Evolutionary conservation across 2,888 invertebrate genomes (phyloP).

Genomic region (Stramonita haemastoma): DNA sequence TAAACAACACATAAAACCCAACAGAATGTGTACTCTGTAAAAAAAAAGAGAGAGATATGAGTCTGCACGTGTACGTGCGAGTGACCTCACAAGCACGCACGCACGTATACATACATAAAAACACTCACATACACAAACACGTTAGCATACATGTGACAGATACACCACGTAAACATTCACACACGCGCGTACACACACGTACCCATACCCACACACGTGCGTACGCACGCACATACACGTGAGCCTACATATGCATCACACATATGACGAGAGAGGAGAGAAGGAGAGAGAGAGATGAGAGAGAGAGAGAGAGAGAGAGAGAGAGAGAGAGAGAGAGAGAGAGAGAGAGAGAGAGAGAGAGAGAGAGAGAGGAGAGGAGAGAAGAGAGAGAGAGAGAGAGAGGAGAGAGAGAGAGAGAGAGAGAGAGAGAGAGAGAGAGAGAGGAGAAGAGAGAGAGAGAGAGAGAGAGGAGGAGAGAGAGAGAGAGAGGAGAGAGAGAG

Average conservation of each 20-base stretch:
- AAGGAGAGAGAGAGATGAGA: too few species aligned
- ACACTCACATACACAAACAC: neutral
- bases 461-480: neutral
- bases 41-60: too few species aligned
- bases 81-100: neutral
- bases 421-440: neutral
- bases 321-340: too few species aligned
- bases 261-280: neutral
- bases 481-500: neutral
- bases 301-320: too few species aligned
- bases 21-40: too few species aligned
- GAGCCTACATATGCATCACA: neutral
- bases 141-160: neutral
- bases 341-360: too few species aligned
- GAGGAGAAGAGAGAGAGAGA: neutral
- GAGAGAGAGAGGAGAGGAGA: too few species aligned
- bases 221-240: neutral
- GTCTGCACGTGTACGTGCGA: too few species aligned
- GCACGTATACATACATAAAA: neutral
- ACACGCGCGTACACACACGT: neutral
- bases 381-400: too few species aligned
- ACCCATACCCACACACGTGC: neutral
- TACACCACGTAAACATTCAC: neutral
- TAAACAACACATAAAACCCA: too few species aligned
- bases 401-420: neutral